Evolutionary conservation across 2,113 vertebrate species (phyloP).

Genomic region (Narcine bancroftii): DNA sequence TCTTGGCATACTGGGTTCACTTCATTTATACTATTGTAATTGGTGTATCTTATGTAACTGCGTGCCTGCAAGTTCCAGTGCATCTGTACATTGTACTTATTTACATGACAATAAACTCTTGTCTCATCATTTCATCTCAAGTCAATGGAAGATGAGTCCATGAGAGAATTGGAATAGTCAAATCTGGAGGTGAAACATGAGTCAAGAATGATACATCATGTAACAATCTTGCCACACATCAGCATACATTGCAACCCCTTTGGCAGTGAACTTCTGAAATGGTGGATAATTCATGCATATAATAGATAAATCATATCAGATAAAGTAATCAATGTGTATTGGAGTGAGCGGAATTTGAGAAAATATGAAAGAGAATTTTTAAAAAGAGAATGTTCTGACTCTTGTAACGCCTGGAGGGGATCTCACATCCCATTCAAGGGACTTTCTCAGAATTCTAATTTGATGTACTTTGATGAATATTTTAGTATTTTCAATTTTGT

Average conservation of each 20-base stretch:
- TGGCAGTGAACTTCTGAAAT: neutral
- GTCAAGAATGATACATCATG: neutral
- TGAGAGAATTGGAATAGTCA: neutral
- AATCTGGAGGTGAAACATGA: neutral
- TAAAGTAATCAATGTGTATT: conserved; percentile 28
- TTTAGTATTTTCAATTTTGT: conserved; percentile 30
- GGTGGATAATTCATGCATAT: neutral
- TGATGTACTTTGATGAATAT: conserved; percentile 36
- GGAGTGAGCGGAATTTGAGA: neutral
- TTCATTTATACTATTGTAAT: no score
- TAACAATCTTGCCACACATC: neutral
- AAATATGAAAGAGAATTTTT: conserved; percentile 34
- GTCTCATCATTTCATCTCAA: no score
- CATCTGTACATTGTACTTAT: no score
- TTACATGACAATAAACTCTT: no score
- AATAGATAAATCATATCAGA: neutral
- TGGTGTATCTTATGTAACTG: no score
- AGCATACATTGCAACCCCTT: no score
- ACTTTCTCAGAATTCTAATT: conserved; percentile 30
- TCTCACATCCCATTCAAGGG: conserved; percentile 10
- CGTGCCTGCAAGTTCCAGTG: no score
- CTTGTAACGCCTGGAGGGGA: conserved; percentile 22
- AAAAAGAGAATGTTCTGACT: conserved; percentile 20
- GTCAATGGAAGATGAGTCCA: no score
- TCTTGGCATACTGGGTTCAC: no score